Conservation (phyloP, 2,888 invertebrate species). For the Meiosimyza platycephala region DNA sequence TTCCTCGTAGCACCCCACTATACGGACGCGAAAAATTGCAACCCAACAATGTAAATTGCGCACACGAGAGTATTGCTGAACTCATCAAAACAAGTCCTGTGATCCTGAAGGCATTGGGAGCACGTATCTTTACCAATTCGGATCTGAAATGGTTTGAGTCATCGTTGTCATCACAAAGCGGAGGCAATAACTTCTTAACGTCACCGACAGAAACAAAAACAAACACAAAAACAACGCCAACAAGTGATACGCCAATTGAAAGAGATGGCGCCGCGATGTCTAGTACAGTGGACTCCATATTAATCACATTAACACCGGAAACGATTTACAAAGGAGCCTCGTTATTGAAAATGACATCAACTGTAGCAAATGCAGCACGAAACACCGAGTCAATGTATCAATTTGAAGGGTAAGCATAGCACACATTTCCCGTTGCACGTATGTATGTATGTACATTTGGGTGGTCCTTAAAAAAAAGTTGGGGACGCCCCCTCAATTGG, state of each 20-base stretch:
- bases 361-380: slow-evolving; percentile 49
- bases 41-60: slow-evolving; percentile 50
- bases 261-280: slow-evolving; percentile 38
- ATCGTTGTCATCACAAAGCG: slow-evolving; percentile 43
- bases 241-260: neutral
- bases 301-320: slow-evolving; percentile 67
- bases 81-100: slow-evolving; percentile 66
- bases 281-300: slow-evolving; percentile 53
- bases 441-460: too few species aligned
- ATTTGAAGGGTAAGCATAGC: slow-evolving; percentile 61
- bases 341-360: slow-evolving; percentile 59
- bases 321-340: slow-evolving; percentile 67
- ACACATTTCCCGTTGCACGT: neutral
- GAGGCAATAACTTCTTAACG: slow-evolving; percentile 43
- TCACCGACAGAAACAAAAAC: slow-evolving; percentile 40
- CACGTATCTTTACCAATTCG: slow-evolving; percentile 63
- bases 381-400: slow-evolving; percentile 56
- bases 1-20: neutral
- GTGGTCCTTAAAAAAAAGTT: too few species aligned
- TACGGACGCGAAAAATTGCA: slow-evolving; percentile 9
- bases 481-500: too few species aligned
- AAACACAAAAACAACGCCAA: slow-evolving; percentile 34
- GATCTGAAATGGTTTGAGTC: slow-evolving; percentile 47
- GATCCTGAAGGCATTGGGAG: slow-evolving; percentile 65
- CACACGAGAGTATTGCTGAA: slow-evolving; percentile 63